These are phyloP conservation scores for Halictus ligatus DNA, from an alignment of 2,888 invertebrate genomes.

Conservation along the genomic window DNA sequence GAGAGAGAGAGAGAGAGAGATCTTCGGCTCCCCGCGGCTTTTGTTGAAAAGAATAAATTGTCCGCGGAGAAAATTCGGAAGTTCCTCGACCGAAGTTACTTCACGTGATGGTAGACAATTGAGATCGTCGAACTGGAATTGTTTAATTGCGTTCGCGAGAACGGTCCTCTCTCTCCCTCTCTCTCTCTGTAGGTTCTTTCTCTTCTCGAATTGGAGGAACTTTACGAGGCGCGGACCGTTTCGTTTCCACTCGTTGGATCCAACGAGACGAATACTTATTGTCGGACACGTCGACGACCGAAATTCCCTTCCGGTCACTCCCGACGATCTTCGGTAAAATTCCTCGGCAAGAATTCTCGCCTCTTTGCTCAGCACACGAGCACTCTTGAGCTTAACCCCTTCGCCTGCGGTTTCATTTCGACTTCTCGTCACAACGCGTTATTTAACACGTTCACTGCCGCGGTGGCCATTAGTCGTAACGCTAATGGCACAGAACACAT, in stretches of 20 bases:
- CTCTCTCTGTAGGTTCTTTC: neutral
- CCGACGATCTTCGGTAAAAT: neutral
- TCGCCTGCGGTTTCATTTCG: neutral
- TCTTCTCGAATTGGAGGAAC: neutral
- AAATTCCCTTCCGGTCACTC: neutral
- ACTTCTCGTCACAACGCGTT: neutral
- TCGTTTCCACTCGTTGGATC: neutral
- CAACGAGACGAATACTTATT: neutral
- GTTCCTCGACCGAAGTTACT: conserved; percentile 3
- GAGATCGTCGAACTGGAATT: conserved; percentile 12
- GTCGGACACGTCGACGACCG: neutral
- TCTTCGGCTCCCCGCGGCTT: neutral
- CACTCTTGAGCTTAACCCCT: neutral
- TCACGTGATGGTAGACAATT: neutral
- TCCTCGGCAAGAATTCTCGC: neutral
- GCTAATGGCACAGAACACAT: too few relatives aligned
- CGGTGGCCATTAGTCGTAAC: too few relatives aligned
- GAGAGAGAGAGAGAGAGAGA: too few relatives aligned
- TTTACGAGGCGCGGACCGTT: neutral
- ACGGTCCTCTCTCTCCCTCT: neutral
- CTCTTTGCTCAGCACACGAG: neutral
- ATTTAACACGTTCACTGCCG: too few relatives aligned
- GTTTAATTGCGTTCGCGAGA: conserved; percentile 8
- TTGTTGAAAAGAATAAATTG: conserved; percentile 20
- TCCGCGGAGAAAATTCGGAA: conserved; percentile 1